Evolutionary conservation across 2,888 invertebrate genomes (phyloP).

Genomic region (Bombyx huttoni): DNA sequence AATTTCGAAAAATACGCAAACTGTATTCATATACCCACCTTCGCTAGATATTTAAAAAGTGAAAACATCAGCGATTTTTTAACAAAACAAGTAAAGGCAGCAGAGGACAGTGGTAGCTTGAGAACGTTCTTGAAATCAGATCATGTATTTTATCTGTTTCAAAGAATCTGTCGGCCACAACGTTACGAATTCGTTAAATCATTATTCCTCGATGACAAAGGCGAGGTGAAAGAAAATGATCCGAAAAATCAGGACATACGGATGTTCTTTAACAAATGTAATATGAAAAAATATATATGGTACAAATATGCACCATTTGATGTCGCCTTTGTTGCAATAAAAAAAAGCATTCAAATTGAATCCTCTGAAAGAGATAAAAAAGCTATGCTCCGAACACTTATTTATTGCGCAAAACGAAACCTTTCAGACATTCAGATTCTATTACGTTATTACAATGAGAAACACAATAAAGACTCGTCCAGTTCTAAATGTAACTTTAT

Average conservation of each 20-base stretch:
- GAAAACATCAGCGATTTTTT: conserved; percentile 33
- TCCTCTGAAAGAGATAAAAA: conserved; percentile 14
- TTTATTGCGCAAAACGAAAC: conserved; percentile 23
- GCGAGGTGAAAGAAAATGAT: conserved; percentile 11
- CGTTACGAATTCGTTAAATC: conserved; percentile 35
- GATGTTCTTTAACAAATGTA: conserved; percentile 11
- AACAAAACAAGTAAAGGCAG: conserved; percentile 16
- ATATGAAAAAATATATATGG: conserved; percentile 24
- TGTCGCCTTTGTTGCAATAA: conserved; percentile 31
- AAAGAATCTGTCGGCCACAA: conserved; percentile 27
- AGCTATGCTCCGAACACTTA: conserved; percentile 26
- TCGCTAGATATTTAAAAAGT: conserved; percentile 31
- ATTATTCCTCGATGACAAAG: conserved; percentile 29
- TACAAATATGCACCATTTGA: conserved; percentile 38
- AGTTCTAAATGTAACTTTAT: conserved; percentile 24
- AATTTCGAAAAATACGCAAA: conserved; percentile 28
- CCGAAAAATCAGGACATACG: conserved; percentile 15
- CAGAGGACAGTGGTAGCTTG: conserved; percentile 6
- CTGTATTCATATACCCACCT: conserved; percentile 29
- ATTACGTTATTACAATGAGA: conserved; percentile 27
- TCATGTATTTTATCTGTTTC: conserved; percentile 24
- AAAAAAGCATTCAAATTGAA: conserved; percentile 21
- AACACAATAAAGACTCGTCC: conserved; percentile 28
- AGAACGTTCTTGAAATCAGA: conserved; percentile 18
- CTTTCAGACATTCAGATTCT: conserved; percentile 22